Base-by-base conservation (phyloP, 2,797 vertebrate genomes). In the Crocidura indochinensis region DNA sequence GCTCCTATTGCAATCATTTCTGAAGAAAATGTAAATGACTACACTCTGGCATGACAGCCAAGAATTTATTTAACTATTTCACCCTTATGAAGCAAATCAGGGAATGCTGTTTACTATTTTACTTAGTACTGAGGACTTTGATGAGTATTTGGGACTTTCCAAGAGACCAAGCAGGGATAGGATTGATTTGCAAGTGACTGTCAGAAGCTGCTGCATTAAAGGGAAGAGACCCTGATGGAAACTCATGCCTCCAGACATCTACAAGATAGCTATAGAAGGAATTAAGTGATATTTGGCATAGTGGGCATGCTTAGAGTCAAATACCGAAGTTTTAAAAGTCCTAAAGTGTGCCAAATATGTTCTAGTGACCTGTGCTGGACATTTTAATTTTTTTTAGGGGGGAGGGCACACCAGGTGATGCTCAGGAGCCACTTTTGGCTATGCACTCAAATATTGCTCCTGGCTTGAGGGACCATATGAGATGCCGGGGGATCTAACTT, bases 51-150 rank as follows among this genome's bases (percentile, higher is more conserved):
- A n/a, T 67, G 88, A 22, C 0, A 75, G 38, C 60, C 27, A 74
- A 44, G 62, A 68, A 77, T 68, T 87, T 49, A 51, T 76, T 84
- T 69, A 1, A 77, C 75, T 56, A 6, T 22, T 19, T 17, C 75
- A 20, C 64, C 44, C 7, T 51, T 73, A 15, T 80, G 20, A 93
- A 87, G 67, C 4, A 82, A 68, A 75, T 17, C 22, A 60, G 88
- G 6, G 27, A 8, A 60, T 3, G 14, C 31, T 73, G 27, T 15
- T 81, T 81, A 44, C 29, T 73, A 6, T 68, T 88, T 65, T 72
- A 72, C 29, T 51, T 60, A 71, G n/a, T 49, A n/a, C 4, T 67
- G 47, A 84, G 75, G 69, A 24, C 31, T 71, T 75, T 76, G 46
- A 88, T 90, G 69, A 29, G 38, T 19, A 87, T 7, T 4, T 31